Evolutionary conservation across 2,797 vertebrate genomes (phyloP).

Genomic region (Lepidocolaptes lacrymiger): DNA sequence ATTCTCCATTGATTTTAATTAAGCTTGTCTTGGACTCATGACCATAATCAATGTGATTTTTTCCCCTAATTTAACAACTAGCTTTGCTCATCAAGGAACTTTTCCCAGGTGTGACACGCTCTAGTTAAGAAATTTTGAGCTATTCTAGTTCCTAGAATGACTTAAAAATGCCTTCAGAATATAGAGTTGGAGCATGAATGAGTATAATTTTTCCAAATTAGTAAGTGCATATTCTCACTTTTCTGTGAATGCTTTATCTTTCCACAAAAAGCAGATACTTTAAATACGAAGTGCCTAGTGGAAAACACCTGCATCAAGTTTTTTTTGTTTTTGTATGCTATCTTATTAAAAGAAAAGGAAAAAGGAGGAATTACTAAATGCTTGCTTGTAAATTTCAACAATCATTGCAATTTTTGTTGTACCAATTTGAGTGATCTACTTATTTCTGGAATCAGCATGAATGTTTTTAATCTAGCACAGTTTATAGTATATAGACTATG

Average conservation of each 20-base stretch:
- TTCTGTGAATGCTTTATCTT: neutral
- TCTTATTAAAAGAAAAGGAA: neutral
- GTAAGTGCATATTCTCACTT: neutral
- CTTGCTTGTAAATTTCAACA: neutral
- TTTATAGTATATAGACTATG: neutral
- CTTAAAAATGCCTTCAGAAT: neutral
- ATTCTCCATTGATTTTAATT: constrained; percentile 58
- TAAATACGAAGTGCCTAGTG: neutral
- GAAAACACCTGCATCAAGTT: neutral
- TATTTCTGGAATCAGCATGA: neutral
- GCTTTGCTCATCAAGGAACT: constrained; percentile 33
- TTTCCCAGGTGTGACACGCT: constrained; percentile 38
- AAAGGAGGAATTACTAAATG: neutral
- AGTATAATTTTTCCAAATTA: neutral
- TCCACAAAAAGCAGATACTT: neutral
- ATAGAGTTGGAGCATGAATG: neutral
- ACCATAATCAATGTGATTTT: constrained; percentile 34
- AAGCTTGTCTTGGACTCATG: constrained; percentile 48
- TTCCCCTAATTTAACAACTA: neutral
- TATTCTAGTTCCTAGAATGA: neutral
- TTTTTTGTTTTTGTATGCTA: neutral
- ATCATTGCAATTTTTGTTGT: neutral
- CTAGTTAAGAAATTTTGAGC: neutral
- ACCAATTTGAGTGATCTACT: neutral
- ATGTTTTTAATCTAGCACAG: neutral